Conservation (phyloP, 37 sponge, comb jelly and placozoan species). For the Hexactinellida sp. region DNA sequence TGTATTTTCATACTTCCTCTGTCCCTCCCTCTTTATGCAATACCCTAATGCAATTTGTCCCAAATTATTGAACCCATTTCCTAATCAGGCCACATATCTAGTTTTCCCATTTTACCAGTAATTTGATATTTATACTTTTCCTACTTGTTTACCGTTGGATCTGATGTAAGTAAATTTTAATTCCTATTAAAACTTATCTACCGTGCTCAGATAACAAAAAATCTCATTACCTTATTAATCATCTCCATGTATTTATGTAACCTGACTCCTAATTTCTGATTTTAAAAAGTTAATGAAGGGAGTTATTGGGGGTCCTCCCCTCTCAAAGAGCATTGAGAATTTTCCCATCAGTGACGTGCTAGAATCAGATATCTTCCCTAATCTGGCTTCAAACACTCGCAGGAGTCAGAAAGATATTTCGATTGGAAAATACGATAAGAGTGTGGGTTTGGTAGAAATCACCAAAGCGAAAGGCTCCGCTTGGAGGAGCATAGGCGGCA, state of each 20-base stretch:
- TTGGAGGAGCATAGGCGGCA: neutral
- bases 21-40: neutral
- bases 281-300: neutral
- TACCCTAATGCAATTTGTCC: neutral
- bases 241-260: too few relatives aligned
- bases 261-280: too few relatives aligned
- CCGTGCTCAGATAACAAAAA: neutral
- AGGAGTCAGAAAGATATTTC: neutral
- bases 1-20: too few relatives aligned
- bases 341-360: neutral
- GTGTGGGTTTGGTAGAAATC: neutral
- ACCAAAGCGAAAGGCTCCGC: neutral
- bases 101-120: too few relatives aligned
- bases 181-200: neutral
- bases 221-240: neutral
- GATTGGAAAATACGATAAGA: neutral
- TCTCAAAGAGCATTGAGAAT: neutral
- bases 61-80: neutral
- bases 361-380: conserved; percentile 5
- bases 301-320: neutral
- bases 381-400: neutral
- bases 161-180: neutral
- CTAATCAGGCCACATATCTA: too few relatives aligned
- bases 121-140: neutral
- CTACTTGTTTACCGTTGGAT: neutral